Base-by-base conservation (phyloP, 2,797 vertebrate genomes). In the Hozukius guyotensis region DNA sequence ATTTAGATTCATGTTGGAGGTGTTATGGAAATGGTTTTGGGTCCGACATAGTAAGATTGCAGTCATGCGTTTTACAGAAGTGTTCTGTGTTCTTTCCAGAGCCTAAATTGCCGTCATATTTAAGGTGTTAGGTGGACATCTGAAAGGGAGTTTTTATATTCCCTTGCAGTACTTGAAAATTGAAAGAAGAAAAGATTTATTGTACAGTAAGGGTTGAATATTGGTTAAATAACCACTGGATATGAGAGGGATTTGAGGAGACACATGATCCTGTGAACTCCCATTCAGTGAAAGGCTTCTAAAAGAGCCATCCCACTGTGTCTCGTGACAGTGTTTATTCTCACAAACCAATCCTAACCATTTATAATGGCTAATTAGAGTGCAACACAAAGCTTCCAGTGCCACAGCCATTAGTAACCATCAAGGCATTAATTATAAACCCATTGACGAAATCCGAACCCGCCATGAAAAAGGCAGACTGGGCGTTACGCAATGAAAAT, bases 401-500 rank as follows among this genome's bases (percentile, higher is more conserved):
- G 90, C 91, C 86, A 72, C 84, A 56, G 85, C 87, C 92, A 94
- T 94, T 89, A 95, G 90, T 84, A 94, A 91, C 93, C 80, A 92
- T 92, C 85, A 81, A 89, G 90, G 78, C 93, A 95, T 95, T 84
- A 95, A 95, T 96, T 95, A 95, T 95, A 93, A 89, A 95, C 91
- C 88, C 62, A 82, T 92, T 92, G 66, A 81, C 62, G 95, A 92
- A 95, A 96, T 89, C 86, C n/a, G 89, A 95, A 88, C 89, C 93
- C 72, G 1, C 69, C 80, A 60, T 68, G 81, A 87, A 93, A 94
- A 90, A 88, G 91, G 87, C 87, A 82, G 87, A 91, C 83, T 65
- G 66, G 55, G 32, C 73, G 84, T 89, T 90, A 88, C 53, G 87
- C 88, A 93, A 94, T 87, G 91, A 94, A 94, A 94, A 93, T 94